Conservation (phyloP, 2,888 invertebrate genomes). For the Orchestes rusci region DNA sequence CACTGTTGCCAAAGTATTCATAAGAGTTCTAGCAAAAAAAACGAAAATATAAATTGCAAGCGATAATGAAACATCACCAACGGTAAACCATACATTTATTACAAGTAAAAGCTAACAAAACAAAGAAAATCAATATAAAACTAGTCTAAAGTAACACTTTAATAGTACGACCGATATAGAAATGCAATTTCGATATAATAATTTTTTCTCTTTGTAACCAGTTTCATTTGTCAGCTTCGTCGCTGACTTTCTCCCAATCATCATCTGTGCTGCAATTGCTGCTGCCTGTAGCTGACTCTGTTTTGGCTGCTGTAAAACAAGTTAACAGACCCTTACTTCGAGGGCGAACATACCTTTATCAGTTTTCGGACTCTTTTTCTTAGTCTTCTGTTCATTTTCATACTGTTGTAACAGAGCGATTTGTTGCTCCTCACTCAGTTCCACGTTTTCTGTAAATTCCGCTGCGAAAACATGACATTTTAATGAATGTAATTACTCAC, state of each 20-base stretch:
- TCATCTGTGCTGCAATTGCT: slow-evolving; percentile 43
- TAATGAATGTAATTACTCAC: slow-evolving; percentile 30
- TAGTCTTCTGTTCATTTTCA: slow-evolving; percentile 49
- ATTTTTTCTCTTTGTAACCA: too few species aligned
- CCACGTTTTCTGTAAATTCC: slow-evolving; percentile 58
- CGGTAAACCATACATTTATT: too few species aligned
- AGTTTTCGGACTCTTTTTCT: slow-evolving; percentile 1
- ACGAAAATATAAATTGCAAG: too few species aligned
- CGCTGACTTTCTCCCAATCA: slow-evolving; percentile 45
- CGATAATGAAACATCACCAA: too few species aligned
- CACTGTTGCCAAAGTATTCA: too few species aligned
- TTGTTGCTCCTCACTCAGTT: slow-evolving; percentile 65
- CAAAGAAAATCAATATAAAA: too few species aligned
- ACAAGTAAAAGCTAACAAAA: too few species aligned
- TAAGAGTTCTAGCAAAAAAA: too few species aligned
- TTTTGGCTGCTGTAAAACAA: slow-evolving; percentile 28
- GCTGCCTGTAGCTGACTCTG: slow-evolving; percentile 33
- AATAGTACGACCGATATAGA: too few species aligned
- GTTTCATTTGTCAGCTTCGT: too few species aligned
- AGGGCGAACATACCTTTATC: slow-evolving; percentile 1
- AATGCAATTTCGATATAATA: too few species aligned
- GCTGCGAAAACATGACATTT: not conserved
- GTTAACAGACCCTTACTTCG: not conserved
- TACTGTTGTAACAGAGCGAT: slow-evolving; percentile 60
- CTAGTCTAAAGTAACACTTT: too few species aligned